Percentiles rank a stretch among this genome's conserved stretches.
phyloP scores from a whole-genome alignment of 35 echinoderm and acorn worm species.

The Lytechinus variegatus region DNA sequence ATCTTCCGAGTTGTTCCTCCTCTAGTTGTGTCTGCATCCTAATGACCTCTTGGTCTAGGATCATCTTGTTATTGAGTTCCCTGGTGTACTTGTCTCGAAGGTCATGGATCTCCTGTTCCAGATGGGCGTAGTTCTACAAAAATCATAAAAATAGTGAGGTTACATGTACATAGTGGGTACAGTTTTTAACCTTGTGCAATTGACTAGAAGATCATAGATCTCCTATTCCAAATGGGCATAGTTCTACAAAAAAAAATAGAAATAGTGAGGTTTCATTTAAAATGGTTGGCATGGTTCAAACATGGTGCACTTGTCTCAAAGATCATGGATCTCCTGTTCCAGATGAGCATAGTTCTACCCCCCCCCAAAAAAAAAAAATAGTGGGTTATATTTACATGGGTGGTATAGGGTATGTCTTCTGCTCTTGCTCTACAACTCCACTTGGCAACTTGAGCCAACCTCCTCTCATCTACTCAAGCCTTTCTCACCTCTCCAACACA shows the following conservation, averaged over 20 bases:
- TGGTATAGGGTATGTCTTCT: no score
- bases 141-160: not conserved
- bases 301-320: no score
- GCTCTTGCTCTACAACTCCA: no score
- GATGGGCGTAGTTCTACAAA: constrained; percentile 68
- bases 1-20: constrained; percentile 59
- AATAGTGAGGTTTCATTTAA: no score
- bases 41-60: constrained; percentile 87
- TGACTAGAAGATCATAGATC: constrained; percentile 76
- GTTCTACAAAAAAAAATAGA: constrained; percentile 60
- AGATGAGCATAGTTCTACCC: no score
- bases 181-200: constrained; percentile 75
- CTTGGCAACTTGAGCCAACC: no score
- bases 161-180: no score
- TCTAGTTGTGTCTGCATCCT: constrained; percentile 78
- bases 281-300: no score
- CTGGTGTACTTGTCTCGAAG: constrained; percentile 80
- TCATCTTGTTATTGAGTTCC: constrained; percentile 75
- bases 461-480: no score
- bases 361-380: constrained; percentile 14
- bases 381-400: no score
- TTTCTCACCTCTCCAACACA: no score
- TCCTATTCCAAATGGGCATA: constrained; percentile 80
- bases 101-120: constrained; percentile 87
- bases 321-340: no score